These are phyloP conservation scores for Ectropis grisescens DNA, from an alignment of 1,140 invertebrate species.

Conservation along the genomic window DNA sequence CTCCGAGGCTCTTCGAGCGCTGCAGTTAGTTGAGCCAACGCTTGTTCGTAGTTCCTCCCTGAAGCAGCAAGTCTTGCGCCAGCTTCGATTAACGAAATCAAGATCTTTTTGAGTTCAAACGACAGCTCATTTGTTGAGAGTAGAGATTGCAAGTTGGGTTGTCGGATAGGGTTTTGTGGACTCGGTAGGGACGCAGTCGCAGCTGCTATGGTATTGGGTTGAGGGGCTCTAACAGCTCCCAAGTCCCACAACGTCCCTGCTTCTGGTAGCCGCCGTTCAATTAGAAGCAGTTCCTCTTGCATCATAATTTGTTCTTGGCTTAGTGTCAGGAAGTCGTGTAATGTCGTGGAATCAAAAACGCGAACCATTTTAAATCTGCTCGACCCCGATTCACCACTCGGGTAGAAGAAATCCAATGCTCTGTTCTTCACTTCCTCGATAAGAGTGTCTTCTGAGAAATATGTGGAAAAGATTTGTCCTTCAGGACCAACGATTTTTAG, in stretches of 20 bases:
- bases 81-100: conserved; percentile 54
- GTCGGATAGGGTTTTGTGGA: conserved; percentile 25
- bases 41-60: conserved; percentile 44
- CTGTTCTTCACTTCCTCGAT: conserved; percentile 51
- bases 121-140: conserved; percentile 54
- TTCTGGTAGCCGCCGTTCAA: conserved; percentile 42
- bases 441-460: conserved; percentile 43
- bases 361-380: conserved; percentile 45
- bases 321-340: conserved; percentile 47
- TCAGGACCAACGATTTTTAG: conserved; percentile 49
- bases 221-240: conserved; percentile 43
- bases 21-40: conserved; percentile 39
- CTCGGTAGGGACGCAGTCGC: conserved; percentile 44
- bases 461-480: conserved; percentile 33
- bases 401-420: conserved; percentile 50
- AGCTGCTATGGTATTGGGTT: conserved; percentile 36
- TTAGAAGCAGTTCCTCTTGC: conserved; percentile 43
- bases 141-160: conserved; percentile 49
- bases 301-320: conserved; percentile 39
- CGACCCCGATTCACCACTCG: conserved; percentile 35
- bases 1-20: conserved; percentile 40
- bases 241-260: conserved; percentile 50
- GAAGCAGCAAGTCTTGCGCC: conserved; percentile 45
- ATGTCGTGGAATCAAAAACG: conserved; percentile 36
- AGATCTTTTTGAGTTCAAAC: conserved; percentile 44